phyloP scores from a whole-genome alignment of 2,888 invertebrate species.

The Tortrix viridana region DNA sequence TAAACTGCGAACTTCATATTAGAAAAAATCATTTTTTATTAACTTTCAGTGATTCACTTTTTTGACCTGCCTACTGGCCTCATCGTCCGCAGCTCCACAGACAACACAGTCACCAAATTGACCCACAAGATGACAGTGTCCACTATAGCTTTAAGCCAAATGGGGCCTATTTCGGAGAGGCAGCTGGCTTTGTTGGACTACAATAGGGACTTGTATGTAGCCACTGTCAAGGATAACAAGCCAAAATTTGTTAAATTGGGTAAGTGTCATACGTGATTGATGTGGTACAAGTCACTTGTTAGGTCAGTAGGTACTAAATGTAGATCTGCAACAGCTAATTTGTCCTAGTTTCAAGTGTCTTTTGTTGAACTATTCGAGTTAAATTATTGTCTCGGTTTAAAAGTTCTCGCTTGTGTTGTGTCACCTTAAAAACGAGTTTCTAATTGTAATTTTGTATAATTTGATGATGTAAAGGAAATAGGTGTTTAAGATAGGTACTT shows the following conservation, averaged over 20 bases:
- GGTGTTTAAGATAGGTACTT: no score
- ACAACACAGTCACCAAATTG: slow-evolving; percentile 89
- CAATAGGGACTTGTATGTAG: slow-evolving; percentile 94
- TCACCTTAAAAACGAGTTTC: no score
- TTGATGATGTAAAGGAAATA: no score
- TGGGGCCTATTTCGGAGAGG: slow-evolving; percentile 90
- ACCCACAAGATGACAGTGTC: slow-evolving; percentile 91
- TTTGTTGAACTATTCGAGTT: no score
- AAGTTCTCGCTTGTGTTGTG: no score
- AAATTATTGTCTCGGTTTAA: no score
- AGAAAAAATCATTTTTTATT: neutral
- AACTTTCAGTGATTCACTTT: slow-evolving; percentile 87
- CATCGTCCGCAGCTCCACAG: slow-evolving; percentile 88
- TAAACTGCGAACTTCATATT: neutral
- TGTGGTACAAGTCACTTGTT: no score
- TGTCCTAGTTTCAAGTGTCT: no score
- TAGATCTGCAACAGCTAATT: no score
- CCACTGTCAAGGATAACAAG: slow-evolving; percentile 87
- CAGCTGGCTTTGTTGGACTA: slow-evolving; percentile 94
- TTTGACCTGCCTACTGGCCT: slow-evolving; percentile 90
- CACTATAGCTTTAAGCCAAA: slow-evolving; percentile 93
- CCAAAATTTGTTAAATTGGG: slow-evolving; percentile 90
- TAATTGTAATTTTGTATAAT: no score
- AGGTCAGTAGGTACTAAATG: no score
- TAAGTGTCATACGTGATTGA: slow-evolving; percentile 55